Conservation (phyloP, 2,113 vertebrate species). For the Isurus oxyrinchus region DNA sequence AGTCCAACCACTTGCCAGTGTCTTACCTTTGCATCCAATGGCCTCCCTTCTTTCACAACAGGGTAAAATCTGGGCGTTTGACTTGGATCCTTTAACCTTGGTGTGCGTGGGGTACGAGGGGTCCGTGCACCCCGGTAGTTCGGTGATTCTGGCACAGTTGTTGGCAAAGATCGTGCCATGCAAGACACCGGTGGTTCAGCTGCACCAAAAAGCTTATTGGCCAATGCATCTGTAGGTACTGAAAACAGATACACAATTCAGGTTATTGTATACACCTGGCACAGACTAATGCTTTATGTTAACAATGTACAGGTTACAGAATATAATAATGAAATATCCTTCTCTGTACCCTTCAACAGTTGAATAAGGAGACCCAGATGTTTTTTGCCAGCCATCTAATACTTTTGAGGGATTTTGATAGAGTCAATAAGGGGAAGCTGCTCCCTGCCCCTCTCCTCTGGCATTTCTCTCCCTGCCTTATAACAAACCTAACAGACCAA, state of each 20-base stretch:
- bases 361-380: not conserved
- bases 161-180: constrained; percentile 86
- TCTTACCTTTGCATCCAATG: constrained; percentile 86
- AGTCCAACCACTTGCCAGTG: not conserved
- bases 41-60: constrained; percentile 90
- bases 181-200: constrained; percentile 72
- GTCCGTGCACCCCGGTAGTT: constrained; percentile 85
- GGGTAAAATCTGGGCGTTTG: constrained; percentile 96
- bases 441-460: not conserved
- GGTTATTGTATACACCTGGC: not conserved
- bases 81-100: constrained; percentile 81
- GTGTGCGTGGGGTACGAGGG: constrained; percentile 88
- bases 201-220: constrained; percentile 90
- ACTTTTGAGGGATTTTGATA: not conserved
- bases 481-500: not conserved
- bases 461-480: not conserved
- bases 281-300: not conserved
- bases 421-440: not conserved
- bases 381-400: not conserved
- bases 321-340: not conserved
- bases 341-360: not conserved
- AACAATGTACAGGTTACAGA: not conserved
- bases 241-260: constrained; percentile 1
- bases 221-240: constrained; percentile 95
- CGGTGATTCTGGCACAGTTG: constrained; percentile 91